Base-by-base conservation (phyloP, 2,888 invertebrate genomes). In the Chrysodeixis includens region DNA sequence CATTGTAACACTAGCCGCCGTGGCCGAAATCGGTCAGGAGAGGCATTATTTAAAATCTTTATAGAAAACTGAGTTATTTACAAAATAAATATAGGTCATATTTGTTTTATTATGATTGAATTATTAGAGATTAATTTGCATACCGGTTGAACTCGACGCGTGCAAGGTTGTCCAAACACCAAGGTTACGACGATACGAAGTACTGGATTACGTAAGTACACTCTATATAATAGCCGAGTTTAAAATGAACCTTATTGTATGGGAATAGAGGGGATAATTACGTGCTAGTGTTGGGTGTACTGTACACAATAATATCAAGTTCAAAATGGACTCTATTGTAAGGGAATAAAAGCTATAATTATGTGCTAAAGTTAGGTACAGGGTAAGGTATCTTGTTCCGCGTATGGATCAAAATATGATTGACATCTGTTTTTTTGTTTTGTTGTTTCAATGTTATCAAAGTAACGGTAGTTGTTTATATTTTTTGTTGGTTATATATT, bases 141-240 rank as follows among this genome's bases (percentile, higher is more conserved):
- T 69, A 73, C 78, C 14, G 64, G 74, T 65, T 61, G 62, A 62
- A 69, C 76, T 76, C 66, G 69, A 57, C 35, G 30, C 7, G 62
- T 62, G 54, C 55, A 53, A 73, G 64, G 51, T 52, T 56, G 30
- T 30, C 46, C 35, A 16, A 55, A 55, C 40, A 10, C 40, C 35
- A 52, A 66, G 62, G 62, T 62, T 22, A 30, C 40, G n/a, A 40
- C 56, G 3, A 30, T 30, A 4, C 26, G 2, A 4, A 30, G 12
- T 20, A n/a, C 18, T 0, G 30, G 16, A n/a, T 59, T 64, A 49
- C 20, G 22, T 69, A 26, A 16, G 18, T 56, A 40, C n/a, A 40
- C 14, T n/a, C 40, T n/a, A n/a, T 40, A 40, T 12, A 35, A 12
- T 35, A 12, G 12, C 10, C 32, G 12, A 35, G 10, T 12, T 12